Evolutionary conservation across 2,113 vertebrate species (phyloP).

Genomic region (Clarias gariepinus): DNA sequence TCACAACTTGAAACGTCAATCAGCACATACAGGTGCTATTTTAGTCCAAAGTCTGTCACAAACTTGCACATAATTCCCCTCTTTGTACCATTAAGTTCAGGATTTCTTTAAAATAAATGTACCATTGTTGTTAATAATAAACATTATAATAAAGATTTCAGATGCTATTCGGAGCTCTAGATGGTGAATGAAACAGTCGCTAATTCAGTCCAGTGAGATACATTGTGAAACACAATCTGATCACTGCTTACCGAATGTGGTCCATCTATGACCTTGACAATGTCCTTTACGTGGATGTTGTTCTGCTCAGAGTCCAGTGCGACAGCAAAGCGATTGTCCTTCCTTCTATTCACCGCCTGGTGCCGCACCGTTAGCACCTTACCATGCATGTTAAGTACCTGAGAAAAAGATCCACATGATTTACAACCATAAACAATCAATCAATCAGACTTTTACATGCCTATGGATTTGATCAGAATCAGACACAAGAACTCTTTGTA

Average conservation of each 20-base stretch:
- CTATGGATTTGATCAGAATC: background rate
- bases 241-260: slow-evolving; percentile 83
- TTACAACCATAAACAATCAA: background rate
- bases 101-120: too few species aligned
- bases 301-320: slow-evolving; percentile 95
- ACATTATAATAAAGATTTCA: background rate
- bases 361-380: slow-evolving; percentile 90
- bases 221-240: background rate
- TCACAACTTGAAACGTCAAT: too few species aligned
- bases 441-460: background rate
- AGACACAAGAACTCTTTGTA: background rate
- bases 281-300: slow-evolving; percentile 95
- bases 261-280: slow-evolving; percentile 94
- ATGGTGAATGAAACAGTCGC: too few species aligned
- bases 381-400: slow-evolving; percentile 95
- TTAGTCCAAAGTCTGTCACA: too few species aligned
- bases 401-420: background rate
- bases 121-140: too few species aligned
- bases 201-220: background rate
- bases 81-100: too few species aligned
- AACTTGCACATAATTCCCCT: too few species aligned
- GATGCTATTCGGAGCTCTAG: background rate
- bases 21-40: too few species aligned
- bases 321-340: slow-evolving; percentile 92
- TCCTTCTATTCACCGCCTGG: slow-evolving; percentile 89